A percentile compares a stretch with the other conserved stretches of the same genome.
These are phyloP conservation scores for Ochropleura plecta DNA, from an alignment of 2,888 invertebrate genomes.

Conservation along the genomic window DNA sequence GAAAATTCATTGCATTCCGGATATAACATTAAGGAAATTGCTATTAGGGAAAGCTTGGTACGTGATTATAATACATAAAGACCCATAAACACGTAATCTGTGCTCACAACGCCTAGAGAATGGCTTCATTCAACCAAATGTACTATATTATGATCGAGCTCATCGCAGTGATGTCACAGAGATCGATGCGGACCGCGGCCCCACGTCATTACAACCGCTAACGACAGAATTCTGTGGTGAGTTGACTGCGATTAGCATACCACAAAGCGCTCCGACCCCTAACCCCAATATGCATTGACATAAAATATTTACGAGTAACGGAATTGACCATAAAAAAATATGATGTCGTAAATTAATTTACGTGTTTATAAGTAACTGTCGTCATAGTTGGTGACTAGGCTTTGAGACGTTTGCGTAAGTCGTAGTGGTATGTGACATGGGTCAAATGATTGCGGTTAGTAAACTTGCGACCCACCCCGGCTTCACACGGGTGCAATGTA, in stretches of 20 bases:
- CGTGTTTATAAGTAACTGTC: conserved; percentile 49
- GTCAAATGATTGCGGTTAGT: too few species aligned
- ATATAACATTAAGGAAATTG: conserved; percentile 48
- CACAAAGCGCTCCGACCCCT: conserved; percentile 63
- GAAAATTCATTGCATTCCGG: conserved; percentile 37
- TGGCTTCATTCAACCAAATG: conserved; percentile 66
- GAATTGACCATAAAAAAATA: conserved; percentile 76
- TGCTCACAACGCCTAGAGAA: conserved; percentile 45
- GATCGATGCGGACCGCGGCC: conserved; percentile 64
- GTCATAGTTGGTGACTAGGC: conserved; percentile 27
- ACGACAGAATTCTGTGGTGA: conserved; percentile 75
- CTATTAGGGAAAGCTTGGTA: conserved; percentile 36
- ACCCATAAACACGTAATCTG: conserved; percentile 58
- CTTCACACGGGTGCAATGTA: too few species aligned
- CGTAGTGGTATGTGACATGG: neutral
- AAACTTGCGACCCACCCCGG: too few species aligned
- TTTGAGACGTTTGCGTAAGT: neutral
- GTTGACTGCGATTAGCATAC: conserved; percentile 80
- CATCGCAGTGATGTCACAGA: conserved; percentile 62
- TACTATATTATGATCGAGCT: conserved; percentile 54
- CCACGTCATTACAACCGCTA: conserved; percentile 77
- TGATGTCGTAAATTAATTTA: conserved; percentile 74
- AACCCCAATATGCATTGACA: conserved; percentile 61
- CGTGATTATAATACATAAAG: conserved; percentile 49
- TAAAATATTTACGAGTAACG: conserved; percentile 74